Evolutionary conservation across 1,140 invertebrate species (phyloP).

Genomic region (Arctopsyche grandis): DNA sequence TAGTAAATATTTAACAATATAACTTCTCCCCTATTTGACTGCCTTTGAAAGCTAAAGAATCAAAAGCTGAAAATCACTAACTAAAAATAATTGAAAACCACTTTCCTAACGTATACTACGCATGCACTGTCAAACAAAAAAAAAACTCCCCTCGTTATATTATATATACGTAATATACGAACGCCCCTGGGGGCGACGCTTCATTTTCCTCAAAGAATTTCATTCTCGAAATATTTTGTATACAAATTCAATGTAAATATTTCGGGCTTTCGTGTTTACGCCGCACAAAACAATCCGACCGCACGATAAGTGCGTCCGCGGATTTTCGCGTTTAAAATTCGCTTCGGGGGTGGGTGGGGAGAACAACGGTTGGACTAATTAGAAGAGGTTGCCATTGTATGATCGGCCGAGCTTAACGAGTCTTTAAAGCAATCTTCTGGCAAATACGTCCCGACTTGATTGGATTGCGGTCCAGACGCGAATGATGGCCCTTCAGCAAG

Average conservation of each 20-base stretch:
- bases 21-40: no score
- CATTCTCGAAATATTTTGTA: not conserved
- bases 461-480: conserved; percentile 19
- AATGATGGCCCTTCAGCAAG: conserved; percentile 21
- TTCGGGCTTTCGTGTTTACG: not conserved
- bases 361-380: not conserved
- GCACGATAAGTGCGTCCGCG: not conserved
- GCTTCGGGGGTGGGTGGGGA: not conserved
- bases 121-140: not conserved
- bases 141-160: not conserved
- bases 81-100: no score
- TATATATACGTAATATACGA: not conserved
- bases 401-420: not conserved
- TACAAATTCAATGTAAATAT: conserved; percentile 26
- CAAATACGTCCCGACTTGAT: conserved; percentile 23
- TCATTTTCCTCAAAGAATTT: conserved; percentile 29
- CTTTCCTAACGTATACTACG: no score
- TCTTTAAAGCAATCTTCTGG: conserved; percentile 27
- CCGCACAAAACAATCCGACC: not conserved
- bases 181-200: not conserved
- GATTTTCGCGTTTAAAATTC: not conserved
- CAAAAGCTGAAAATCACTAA: no score
- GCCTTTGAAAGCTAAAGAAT: no score
- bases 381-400: not conserved
- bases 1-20: no score